Base-by-base conservation (phyloP, 2,888 invertebrate genomes). In the Eledone cirrhosa region DNA sequence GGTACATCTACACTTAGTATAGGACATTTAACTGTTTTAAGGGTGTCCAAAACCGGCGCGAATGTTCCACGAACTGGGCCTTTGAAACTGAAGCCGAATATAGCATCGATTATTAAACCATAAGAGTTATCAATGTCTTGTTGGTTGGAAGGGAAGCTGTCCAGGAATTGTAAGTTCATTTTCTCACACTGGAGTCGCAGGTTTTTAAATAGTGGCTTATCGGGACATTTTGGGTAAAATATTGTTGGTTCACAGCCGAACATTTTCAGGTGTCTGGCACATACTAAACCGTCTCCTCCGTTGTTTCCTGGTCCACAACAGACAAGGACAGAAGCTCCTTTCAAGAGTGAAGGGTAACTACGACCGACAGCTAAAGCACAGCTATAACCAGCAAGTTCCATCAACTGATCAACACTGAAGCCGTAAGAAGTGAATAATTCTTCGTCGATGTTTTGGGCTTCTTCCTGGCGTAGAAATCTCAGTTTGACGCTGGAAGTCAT, bases 211-310 rank as follows among this genome's bases (percentile, higher is more conserved):
- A 98, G 91, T 16, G 93, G 93, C 86, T 96, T 96, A 78, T 94
- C 93, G 1, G 96, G 95, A 85, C 94, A 93, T 90, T 97, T 97
- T 0, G 98, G 98, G 90, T 98, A 98, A 87, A 94, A 95, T 65
- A 97, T 91, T 2, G 92, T 91, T 0, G 96, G 94, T 31, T 91
- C 89, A 89, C 95, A 99, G 22, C 97, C 96, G 92, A 98, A 97
- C 63, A 97, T 91, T 83, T 94, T 94, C 87, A 99, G 93, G 91
- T 99, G 99, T 79, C 99, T 93, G 0, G 99, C 98, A 89, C 97
- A 97, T 47, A 99, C 99, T 48, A 99, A 92, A 0, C 99, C 99
- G 91, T 99, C 99, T 0, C 99, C 99, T 13, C 99, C 99, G 92
- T 99, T 99, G 91, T 99, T 99, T 19, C 99, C 98, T 1, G 85